Conservation (phyloP, 2,797 vertebrate species). For the Nannoperca obscura region DNA sequence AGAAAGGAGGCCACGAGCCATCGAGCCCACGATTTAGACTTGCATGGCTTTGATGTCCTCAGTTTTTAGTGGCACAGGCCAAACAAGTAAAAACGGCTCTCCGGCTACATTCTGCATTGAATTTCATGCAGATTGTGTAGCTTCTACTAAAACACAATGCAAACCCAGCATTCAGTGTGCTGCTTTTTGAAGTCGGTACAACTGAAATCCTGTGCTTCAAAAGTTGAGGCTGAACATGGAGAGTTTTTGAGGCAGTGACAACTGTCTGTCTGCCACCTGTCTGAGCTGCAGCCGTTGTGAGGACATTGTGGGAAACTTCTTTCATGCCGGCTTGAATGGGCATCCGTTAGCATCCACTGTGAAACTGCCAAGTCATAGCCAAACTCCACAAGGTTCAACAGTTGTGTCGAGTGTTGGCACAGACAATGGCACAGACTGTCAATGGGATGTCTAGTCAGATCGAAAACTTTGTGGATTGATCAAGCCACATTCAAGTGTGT, state of each 20-base stretch:
- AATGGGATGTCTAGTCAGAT: slow-evolving; percentile 48
- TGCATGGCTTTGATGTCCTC: slow-evolving; percentile 17
- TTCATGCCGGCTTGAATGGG: slow-evolving; percentile 31
- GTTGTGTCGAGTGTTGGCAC: slow-evolving; percentile 6
- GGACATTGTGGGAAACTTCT: slow-evolving; percentile 27
- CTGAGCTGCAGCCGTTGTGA: slow-evolving; percentile 30
- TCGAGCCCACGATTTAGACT: not conserved
- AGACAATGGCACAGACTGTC: slow-evolving; percentile 39
- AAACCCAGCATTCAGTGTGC: not conserved
- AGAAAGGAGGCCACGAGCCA: slow-evolving; percentile 8
- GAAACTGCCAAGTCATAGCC: slow-evolving; percentile 70
- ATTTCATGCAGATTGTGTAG: not conserved
- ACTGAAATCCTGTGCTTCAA: not conserved
- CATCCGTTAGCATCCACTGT: slow-evolving; percentile 14
- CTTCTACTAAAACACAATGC: not conserved
- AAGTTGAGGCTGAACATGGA: slow-evolving; percentile 4
- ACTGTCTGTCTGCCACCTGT: slow-evolving; percentile 24
- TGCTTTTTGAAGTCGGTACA: slow-evolving; percentile 4
- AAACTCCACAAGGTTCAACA: slow-evolving; percentile 26
- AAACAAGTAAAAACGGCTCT: not conserved
- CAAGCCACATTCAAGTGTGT: slow-evolving; percentile 39
- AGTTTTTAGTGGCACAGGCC: not conserved
- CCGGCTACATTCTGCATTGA: not conserved
- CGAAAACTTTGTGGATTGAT: slow-evolving; percentile 55
- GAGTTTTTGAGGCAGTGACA: not conserved